Evolutionary conservation across 1,140 invertebrate species (phyloP), one percentile per base, ranked within the genome.

Genomic region (Holotrichia oblita): DNA sequence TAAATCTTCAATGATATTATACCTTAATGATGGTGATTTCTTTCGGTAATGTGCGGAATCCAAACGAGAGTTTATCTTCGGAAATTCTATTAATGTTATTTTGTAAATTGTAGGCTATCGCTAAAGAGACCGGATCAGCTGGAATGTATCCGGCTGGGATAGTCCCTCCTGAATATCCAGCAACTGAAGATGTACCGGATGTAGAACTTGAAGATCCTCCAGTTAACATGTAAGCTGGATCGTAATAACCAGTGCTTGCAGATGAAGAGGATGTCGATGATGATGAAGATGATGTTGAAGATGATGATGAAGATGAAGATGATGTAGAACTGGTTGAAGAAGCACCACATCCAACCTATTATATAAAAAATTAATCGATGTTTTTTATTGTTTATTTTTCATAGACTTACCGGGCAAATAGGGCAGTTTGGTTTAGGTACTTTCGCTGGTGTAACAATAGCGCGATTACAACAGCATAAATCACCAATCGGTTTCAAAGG

Each of bases 11-110:
- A n/a, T n/a, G n/a, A n/a, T n/a, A 74, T n/a, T 20, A 12, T 76
- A 76, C 75, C 75, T 76, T 76, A 22, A n/a, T 22, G 3, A 44
- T n/a, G 14, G 14, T 59, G 7, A 76, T 59, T 12, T 76, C 80
- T 40, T 69, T 81, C 2, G 83, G 83, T 6, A 84, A 20, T 10
- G 78, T 81, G 27, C 80, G 77, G 79, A 84, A 84, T 2, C 83
- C 83, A 69, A 81, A 83, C n/a, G 80, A 64, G 10, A 84, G 73
- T 42, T 80, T 80, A 41, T 82, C 81, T 80, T 84, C 83, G 20
- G 78, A 55, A n/a, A 81, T 79, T 12, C 72, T 72, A 7, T 78
- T 76, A 20, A 78, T 77, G 0, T 77, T 55, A 12, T 80, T 77
- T 40, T 81, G 78, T 40, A 81, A 72, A 44, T 82, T 81, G 77